Evolutionary conservation across 2,797 vertebrate genomes (phyloP).

Genomic region (Platyrinchus mystaceus): DNA sequence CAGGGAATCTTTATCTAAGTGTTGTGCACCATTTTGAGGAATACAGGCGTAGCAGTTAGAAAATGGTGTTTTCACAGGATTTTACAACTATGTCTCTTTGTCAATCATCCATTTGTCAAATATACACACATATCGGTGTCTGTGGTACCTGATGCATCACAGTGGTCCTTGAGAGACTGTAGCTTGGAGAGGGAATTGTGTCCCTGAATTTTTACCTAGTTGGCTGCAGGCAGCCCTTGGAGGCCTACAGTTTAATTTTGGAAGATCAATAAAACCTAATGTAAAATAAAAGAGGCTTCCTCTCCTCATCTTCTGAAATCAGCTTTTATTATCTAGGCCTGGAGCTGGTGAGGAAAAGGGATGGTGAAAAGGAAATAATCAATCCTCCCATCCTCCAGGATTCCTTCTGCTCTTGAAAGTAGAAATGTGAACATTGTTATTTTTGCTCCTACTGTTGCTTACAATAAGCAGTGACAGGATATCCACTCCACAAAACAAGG

Average conservation of each 20-base stretch:
- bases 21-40: background rate
- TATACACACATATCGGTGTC: too few relatives aligned
- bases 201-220: background rate
- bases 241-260: background rate
- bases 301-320: background rate
- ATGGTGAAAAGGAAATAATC: background rate
- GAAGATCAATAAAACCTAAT: background rate
- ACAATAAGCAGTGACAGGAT: background rate
- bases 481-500: background rate
- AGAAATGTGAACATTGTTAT: accelerated
- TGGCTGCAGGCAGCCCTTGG: background rate
- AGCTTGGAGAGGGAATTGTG: background rate
- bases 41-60: background rate
- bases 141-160: background rate
- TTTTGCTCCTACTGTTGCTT: background rate
- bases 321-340: background rate
- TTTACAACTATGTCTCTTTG: background rate
- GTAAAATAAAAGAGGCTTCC: background rate
- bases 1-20: background rate
- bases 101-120: background rate
- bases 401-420: background rate
- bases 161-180: background rate
- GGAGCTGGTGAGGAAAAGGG: background rate
- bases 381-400: background rate
- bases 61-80: background rate